Evolutionary conservation across 37 sponge, comb jelly and placozoan genomes (phyloP).

Genomic region (Bolinopsis microptera): DNA sequence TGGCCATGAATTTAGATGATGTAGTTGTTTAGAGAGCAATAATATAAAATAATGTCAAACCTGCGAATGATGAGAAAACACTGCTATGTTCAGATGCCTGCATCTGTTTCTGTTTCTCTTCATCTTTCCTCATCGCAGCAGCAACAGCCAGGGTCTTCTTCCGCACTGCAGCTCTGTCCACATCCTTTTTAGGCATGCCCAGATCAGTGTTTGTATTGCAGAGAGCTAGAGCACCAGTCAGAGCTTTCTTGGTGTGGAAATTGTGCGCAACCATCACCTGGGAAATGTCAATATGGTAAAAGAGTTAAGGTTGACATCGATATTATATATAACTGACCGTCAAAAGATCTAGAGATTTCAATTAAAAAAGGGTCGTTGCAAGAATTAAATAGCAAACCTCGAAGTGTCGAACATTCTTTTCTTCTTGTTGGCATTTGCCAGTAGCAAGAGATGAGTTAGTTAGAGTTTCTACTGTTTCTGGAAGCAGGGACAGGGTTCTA

Average conservation of each 20-base stretch:
- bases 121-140: slow-evolving; percentile 65
- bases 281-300: neutral
- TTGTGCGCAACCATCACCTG: slow-evolving; percentile 63
- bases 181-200: slow-evolving; percentile 62
- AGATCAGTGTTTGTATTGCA: slow-evolving; percentile 38
- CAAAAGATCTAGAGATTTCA: too few relatives aligned
- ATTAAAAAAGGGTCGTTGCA: too few relatives aligned
- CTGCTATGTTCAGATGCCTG: slow-evolving; percentile 62
- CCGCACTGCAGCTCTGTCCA: slow-evolving; percentile 46
- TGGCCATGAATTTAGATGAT: too few relatives aligned
- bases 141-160: slow-evolving; percentile 60
- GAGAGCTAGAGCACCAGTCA: slow-evolving; percentile 16
- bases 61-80: slow-evolving; percentile 58
- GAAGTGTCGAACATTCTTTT: slow-evolving; percentile 18
- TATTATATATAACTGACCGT: too few relatives aligned
- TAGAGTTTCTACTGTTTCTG: slow-evolving; percentile 46
- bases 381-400: slow-evolving; percentile 40
- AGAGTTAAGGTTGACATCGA: too few relatives aligned
- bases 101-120: slow-evolving; percentile 65
- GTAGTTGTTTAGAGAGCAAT: too few relatives aligned
- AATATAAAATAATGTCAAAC: neutral
- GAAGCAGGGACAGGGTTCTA: slow-evolving; percentile 28
- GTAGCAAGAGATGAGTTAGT: neutral
- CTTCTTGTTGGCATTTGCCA: slow-evolving; percentile 52
- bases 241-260: slow-evolving; percentile 49